Conservation (phyloP, 2,797 vertebrate species). For the Arrhamphus sclerolepis region DNA sequence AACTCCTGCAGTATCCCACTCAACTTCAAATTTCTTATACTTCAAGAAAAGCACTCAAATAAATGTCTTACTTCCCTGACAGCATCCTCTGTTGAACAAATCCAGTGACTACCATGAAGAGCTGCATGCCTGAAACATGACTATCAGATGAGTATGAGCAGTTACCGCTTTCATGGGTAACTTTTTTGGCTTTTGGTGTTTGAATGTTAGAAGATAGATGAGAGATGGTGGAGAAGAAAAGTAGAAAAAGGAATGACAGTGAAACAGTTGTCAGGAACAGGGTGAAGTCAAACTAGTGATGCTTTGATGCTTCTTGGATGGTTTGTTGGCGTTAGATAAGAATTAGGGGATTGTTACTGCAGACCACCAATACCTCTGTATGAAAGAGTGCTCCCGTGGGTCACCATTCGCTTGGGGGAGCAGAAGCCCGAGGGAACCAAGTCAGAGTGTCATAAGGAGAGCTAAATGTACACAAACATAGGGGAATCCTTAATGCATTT, state of each 20-base stretch:
- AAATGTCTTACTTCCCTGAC: too few relatives aligned
- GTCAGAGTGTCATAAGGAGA: conserved; percentile 79
- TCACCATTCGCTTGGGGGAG: conserved; percentile 79
- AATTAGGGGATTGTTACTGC: conserved; percentile 17
- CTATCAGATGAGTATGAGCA: too few relatives aligned
- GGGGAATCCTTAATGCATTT: conserved; percentile 17
- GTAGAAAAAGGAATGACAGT: neutral
- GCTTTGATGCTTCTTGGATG: conserved; percentile 21
- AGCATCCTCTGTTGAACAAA: too few relatives aligned
- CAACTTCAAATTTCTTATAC: too few relatives aligned
- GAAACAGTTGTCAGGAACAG: neutral
- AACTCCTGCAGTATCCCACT: too few relatives aligned
- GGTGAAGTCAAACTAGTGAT: conserved; percentile 11
- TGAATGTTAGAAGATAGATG: neutral
- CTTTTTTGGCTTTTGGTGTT: too few relatives aligned
- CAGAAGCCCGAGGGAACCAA: conserved; percentile 79
- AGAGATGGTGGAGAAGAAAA: too few relatives aligned
- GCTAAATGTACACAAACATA: conserved; percentile 56
- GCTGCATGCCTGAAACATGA: too few relatives aligned
- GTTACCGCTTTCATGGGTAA: too few relatives aligned
- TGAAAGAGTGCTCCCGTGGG: conserved; percentile 40
- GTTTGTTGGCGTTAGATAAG: conserved; percentile 4
- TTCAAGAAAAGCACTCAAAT: too few relatives aligned
- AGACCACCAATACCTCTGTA: conserved; percentile 65
- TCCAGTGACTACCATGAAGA: too few relatives aligned